Evolutionary conservation across 92 coral and sea anemone genomes (phyloP), one percentile per base, ranked within the genome.

Genomic region (Porites cylindrica): DNA sequence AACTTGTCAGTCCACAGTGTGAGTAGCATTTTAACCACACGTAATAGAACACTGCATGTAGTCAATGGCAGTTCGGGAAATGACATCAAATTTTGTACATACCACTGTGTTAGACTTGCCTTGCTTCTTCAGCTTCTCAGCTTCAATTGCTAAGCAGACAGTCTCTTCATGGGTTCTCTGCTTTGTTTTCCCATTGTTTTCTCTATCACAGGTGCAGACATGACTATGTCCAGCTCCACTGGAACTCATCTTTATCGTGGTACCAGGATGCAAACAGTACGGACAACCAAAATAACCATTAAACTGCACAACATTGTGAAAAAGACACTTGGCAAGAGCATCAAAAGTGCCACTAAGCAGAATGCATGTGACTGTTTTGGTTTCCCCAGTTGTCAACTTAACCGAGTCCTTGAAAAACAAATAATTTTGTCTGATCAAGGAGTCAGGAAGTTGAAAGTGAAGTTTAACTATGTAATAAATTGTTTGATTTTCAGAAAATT

Each of bases 211-310:
- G 12, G 96, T 92, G 65, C 86, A 92, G 0, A 86, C 76, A 58
- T 67, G 89, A 3, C 91, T 92, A 80, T 86, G 86, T 26, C 32
- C 32, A 26, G 32, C 32, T 0, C 91, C 93, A 29, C 63, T 85
- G 16, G 6, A 74, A 75, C 90, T 88, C 75, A 92, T 86, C 26
- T 79, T 90, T 2, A 88, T 90, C 13, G 61, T 88, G 51, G 13
- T 77, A 59, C 94, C 94, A 66, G 60, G 60, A 8, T 82, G 47
- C 78, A 83, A 47, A 75, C 92, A 93, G 70, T 80, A 93, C 12
- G 96, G 94, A 76, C 94, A 93, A 13, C 96, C 96, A 81, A 77
- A 53, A 72, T 78, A 91, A 7, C 90, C 96, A 88, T 91, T 93
- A 51, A 72, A 91, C 70, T 91, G 94, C 9, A 88, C 88, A 73